Evolutionary conservation across 2,797 vertebrate species (phyloP).

Genomic region (Poecile montanus): DNA sequence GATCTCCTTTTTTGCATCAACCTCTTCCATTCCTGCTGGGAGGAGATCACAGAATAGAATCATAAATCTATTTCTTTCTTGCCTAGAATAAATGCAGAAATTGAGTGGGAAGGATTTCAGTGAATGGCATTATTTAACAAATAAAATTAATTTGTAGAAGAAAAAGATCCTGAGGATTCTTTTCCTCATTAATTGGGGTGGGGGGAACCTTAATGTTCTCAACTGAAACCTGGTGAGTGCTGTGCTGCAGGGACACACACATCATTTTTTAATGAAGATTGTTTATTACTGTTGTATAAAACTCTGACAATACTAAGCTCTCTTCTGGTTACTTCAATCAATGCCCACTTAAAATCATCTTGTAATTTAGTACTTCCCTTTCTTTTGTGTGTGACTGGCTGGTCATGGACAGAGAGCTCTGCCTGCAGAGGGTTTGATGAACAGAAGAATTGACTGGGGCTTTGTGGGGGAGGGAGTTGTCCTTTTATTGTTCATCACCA

Average conservation of each 20-base stretch:
- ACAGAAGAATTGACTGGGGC: background rate
- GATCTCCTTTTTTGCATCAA: background rate
- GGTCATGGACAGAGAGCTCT: background rate
- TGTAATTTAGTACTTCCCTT: slow-evolving; percentile 50
- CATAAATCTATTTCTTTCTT: background rate
- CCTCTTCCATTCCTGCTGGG: background rate
- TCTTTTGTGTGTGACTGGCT: background rate
- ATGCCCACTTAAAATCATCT: slow-evolving; percentile 48
- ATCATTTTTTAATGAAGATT: slow-evolving; percentile 44
- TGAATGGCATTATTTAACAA: background rate
- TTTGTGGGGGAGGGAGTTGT: background rate
- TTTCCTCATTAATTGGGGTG: background rate
- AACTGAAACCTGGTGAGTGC: background rate
- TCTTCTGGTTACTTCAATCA: slow-evolving; percentile 55
- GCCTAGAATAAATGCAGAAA: background rate
- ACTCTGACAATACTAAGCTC: slow-evolving; percentile 6
- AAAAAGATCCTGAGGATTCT: background rate
- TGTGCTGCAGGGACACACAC: background rate
- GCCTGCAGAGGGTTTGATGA: slow-evolving; percentile 20
- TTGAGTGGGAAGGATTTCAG: background rate
- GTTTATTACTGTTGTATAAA: slow-evolving; percentile 31
- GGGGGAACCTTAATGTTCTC: background rate
- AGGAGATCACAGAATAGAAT: background rate
- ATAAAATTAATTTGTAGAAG: background rate
- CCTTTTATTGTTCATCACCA: slow-evolving; percentile 10